These are phyloP conservation scores for Dicaeum eximium DNA, from an alignment of 2,113 vertebrate genomes.

Conservation along the genomic window DNA sequence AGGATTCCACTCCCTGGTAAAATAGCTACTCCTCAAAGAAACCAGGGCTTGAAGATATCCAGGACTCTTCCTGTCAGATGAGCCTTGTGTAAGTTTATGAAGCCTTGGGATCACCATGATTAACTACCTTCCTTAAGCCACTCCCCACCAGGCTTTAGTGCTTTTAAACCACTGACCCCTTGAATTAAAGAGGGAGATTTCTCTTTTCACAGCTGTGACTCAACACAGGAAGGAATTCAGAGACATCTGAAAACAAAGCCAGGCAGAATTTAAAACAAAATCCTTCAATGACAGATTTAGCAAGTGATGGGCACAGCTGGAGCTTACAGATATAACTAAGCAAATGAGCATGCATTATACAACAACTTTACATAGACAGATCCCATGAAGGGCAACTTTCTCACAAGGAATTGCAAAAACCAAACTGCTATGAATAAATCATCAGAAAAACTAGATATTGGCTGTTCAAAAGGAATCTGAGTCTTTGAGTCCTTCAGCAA, in stretches of 20 bases:
- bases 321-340: conserved; percentile 32
- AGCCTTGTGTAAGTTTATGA: not conserved
- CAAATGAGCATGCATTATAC: not conserved
- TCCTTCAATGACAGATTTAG: conserved; percentile 52
- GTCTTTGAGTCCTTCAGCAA: not conserved
- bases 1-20: not conserved
- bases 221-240: conserved; percentile 47
- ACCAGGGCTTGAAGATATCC: not conserved
- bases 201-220: conserved; percentile 60
- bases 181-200: conserved; percentile 50
- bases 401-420: not conserved
- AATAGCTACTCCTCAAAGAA: not conserved
- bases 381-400: not conserved
- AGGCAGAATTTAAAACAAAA: conserved; percentile 62
- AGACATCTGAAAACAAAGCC: conserved; percentile 47
- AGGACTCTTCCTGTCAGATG: not conserved
- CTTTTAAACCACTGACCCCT: conserved; percentile 48
- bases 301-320: conserved; percentile 56
- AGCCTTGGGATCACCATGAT: conserved; percentile 23
- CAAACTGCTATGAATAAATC: not conserved
- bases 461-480: not conserved
- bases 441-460: not conserved
- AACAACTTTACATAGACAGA: not conserved
- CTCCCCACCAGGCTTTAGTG: not conserved
- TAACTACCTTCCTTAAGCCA: conserved; percentile 14